Conservation (phyloP, 2,888 invertebrate genomes). For the Vannuccia rotundouncinata region DNA sequence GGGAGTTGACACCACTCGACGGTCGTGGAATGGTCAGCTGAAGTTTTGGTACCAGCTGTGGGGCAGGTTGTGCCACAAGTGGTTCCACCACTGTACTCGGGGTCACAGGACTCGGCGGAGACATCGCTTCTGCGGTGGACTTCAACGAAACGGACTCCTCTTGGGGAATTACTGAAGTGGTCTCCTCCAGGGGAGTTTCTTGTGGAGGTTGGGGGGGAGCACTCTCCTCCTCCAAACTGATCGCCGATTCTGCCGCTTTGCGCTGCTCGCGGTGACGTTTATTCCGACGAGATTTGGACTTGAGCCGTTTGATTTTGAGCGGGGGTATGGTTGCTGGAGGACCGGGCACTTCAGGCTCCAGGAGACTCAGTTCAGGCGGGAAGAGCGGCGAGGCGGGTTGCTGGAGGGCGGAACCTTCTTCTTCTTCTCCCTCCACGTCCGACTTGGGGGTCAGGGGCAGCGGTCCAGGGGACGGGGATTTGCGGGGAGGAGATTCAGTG, state of each 20-base stretch:
- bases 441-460: not conserved
- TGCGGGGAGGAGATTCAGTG: not conserved
- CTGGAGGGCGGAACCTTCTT: too few species aligned
- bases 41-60: not conserved
- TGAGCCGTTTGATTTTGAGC: slow-evolving; percentile 1
- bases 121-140: not conserved
- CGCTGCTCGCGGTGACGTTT: not conserved
- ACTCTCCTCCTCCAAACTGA: not conserved
- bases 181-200: not conserved
- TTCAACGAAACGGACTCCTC: not conserved
- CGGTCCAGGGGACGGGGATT: not conserved
- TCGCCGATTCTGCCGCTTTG: not conserved
- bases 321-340: not conserved
- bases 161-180: not conserved
- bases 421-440: too few species aligned
- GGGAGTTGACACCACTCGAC: not conserved
- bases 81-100: not conserved
- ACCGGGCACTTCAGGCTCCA: not conserved
- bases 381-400: not conserved
- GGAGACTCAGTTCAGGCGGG: not conserved
- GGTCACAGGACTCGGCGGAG: not conserved
- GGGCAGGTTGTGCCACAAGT: not conserved
- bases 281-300: not conserved
- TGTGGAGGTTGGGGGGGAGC: not conserved
- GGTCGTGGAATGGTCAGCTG: not conserved